Evolutionary conservation across 2,113 vertebrate genomes (phyloP).

Genomic region (Leuciscus idus): DNA sequence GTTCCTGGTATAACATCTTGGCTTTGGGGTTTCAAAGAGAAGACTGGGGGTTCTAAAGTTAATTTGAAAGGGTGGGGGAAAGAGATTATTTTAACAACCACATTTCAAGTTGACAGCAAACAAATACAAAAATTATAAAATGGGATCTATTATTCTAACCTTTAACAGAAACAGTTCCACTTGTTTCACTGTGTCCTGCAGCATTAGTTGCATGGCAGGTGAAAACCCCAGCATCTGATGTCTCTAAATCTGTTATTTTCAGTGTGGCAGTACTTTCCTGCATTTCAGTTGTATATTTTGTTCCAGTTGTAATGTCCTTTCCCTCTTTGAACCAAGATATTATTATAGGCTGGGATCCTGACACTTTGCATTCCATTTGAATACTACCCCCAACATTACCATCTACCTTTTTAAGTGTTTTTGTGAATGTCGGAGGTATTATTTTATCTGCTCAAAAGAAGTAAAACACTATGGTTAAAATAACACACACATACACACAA

Average conservation of each 20-base stretch:
- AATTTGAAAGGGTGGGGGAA: slow-evolving; percentile 64
- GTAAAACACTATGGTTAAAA: slow-evolving; percentile 61
- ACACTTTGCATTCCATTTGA: slow-evolving; percentile 90
- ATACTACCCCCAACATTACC: slow-evolving; percentile 78
- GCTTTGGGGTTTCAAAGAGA: slow-evolving; percentile 82
- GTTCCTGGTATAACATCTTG: slow-evolving; percentile 88
- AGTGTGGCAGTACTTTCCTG: slow-evolving; percentile 87
- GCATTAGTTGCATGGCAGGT: slow-evolving; percentile 91
- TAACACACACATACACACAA: background rate
- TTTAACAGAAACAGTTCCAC: slow-evolving; percentile 92
- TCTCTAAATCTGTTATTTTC: slow-evolving; percentile 83
- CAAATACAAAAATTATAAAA: background rate
- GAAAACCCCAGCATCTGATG: slow-evolving; percentile 88
- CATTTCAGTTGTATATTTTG: slow-evolving; percentile 83
- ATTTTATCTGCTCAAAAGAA: slow-evolving; percentile 88
- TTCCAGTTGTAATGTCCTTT: slow-evolving; percentile 79
- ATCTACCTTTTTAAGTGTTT: slow-evolving; percentile 88
- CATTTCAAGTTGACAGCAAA: background rate
- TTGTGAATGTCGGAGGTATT: slow-evolving; percentile 92
- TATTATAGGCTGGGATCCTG: slow-evolving; percentile 93
- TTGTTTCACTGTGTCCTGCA: slow-evolving; percentile 91
- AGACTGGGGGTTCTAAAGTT: slow-evolving; percentile 90
- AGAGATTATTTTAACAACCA: background rate
- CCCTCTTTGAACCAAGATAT: slow-evolving; percentile 94
- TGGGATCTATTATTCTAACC: slow-evolving; percentile 74